Conservation (phyloP, 2,888 invertebrate genomes). For the Acanthacorydalis orientalis region DNA sequence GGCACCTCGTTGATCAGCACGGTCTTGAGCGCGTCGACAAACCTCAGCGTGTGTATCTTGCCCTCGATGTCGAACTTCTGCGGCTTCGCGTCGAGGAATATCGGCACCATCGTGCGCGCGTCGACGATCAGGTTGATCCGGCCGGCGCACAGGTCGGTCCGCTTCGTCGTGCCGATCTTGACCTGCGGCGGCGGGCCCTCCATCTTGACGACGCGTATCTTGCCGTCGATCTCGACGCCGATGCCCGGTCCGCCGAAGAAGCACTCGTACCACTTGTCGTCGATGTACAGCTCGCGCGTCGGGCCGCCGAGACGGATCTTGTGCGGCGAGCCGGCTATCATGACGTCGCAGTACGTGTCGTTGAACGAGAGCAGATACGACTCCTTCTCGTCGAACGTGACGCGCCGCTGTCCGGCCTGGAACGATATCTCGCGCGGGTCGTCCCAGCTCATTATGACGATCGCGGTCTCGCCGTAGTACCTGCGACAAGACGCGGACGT, state of each 20-base stretch:
- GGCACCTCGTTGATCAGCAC: constrained; percentile 65
- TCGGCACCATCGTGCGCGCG: constrained; percentile 58
- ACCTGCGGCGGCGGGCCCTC: constrained; percentile 90
- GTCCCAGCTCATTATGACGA: constrained; percentile 72
- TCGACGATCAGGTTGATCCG: constrained; percentile 73
- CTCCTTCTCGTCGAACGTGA: constrained; percentile 63
- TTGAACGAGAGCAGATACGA: constrained; percentile 44
- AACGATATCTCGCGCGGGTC: constrained; percentile 76
- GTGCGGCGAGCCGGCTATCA: constrained; percentile 54
- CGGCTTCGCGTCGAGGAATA: constrained; percentile 68
- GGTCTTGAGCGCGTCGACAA: constrained; percentile 59
- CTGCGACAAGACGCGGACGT: too few relatives aligned
- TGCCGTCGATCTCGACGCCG: constrained; percentile 61
- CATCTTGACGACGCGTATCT: constrained; percentile 60
- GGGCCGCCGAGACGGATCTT: constrained; percentile 81
- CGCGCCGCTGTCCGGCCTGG: constrained; percentile 57
- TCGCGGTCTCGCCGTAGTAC: constrained; percentile 70
- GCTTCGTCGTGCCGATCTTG: constrained; percentile 61
- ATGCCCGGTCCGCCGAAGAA: constrained; percentile 82
- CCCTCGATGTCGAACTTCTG: constrained; percentile 63
- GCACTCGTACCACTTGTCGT: constrained; percentile 78
- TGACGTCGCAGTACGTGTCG: constrained; percentile 54
- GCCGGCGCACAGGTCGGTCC: constrained; percentile 69
- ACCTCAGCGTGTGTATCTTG: constrained; percentile 56
- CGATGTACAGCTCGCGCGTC: constrained; percentile 78